Evolutionary conservation across 2,888 invertebrate genomes (phyloP), one percentile per base, ranked within the genome.

Genomic region (Athalia cordata): DNA sequence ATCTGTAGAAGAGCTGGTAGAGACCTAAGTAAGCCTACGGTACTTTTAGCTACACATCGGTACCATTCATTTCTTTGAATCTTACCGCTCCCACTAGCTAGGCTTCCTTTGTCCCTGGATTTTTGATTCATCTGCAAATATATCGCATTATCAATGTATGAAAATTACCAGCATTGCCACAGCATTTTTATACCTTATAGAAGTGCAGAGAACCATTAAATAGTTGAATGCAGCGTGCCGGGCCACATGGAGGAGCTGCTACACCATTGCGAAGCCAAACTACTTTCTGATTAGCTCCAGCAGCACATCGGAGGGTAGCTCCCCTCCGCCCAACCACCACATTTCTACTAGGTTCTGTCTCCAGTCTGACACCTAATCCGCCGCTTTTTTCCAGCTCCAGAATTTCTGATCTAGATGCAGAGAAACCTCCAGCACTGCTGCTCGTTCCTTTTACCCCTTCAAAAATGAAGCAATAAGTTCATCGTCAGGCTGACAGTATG

Each of bases 221-320:
- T 77, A 89, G 86, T 80, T 87, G 87, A 78, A 79, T 84, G 81
- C 89, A 90, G 50, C 85, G 86, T 62, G 85, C 81, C 55, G 83
- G 78, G 77, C 85, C 87, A 79, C 90, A 90, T 8, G 88, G 88
- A 66, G 88, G 89, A 78, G 85, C 88, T 9, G 84, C 81, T 70
- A 80, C 80, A 77, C 87, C 89, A 84, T 90, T 88, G 81, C 85
- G 80, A 64, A 89, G 81, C 90, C 90, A 90, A 75, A 85, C 83
- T 78, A 89, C 82, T 81, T 86, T 85, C 79, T 85, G 84, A 78
- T 84, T 85, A 29, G 84, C 80, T 55, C 85, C 85, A 57, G 84
- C 83, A 67, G 84, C 81, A 80, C 90, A 89, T 80, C 80, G 87
- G 76, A 90, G 86, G 59, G 86, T 87, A 77, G 87, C 80, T 64